A percentile compares a stretch with the other conserved stretches of the same genome.
These are phyloP conservation scores for Halisarca cf. caerulea DNA, from an alignment of 37 sponge, comb jelly and placozoan genomes.

Conservation along the genomic window DNA sequence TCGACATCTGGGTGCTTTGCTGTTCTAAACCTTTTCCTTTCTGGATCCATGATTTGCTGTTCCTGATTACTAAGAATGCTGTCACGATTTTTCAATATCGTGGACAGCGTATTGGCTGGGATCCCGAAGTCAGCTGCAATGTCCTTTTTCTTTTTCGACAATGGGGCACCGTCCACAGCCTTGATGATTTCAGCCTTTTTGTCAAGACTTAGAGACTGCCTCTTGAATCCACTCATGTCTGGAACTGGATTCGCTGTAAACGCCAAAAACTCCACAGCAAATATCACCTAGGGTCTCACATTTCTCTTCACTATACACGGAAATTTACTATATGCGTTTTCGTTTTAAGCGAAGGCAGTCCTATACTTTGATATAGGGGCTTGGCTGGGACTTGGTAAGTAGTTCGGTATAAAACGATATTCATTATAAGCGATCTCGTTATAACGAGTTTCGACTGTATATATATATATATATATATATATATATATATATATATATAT, in stretches of 20 bases:
- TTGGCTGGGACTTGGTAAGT: constrained; percentile 14
- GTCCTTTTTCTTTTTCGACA: not conserved
- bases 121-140: constrained; percentile 1
- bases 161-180: not conserved
- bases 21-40: constrained; percentile 6
- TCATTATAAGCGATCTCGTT: constrained; percentile 15
- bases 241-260: constrained; percentile 10
- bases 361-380: not conserved
- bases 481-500: too few species aligned
- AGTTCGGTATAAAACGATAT: not conserved
- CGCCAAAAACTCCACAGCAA: not conserved
- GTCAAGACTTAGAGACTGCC: not conserved
- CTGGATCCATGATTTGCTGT: not conserved
- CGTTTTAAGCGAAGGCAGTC: constrained; percentile 18
- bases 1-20: constrained; percentile 19
- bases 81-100: constrained; percentile 17
- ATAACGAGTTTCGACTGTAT: constrained; percentile 30
- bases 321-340: constrained; percentile 21
- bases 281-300: not conserved
- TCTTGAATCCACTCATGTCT: constrained; percentile 27
- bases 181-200: not conserved
- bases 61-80: not conserved
- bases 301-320: constrained; percentile 9
- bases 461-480: not conserved
- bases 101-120: constrained; percentile 25